These are phyloP conservation scores for Trissoscelio sp. DNA, from an alignment of 2,888 invertebrate genomes.

Conservation along the genomic window DNA sequence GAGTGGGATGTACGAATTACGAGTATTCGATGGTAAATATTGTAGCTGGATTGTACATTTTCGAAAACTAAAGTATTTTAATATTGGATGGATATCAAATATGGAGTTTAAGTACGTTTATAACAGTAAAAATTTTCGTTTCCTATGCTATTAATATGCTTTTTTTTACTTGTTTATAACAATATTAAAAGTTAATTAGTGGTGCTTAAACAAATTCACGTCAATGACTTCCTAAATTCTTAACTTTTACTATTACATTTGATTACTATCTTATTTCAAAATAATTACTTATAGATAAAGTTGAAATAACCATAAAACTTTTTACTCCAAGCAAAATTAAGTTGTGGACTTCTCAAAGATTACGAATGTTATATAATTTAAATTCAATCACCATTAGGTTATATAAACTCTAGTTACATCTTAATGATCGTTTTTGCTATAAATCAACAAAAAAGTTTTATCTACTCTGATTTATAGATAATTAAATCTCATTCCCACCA, in stretches of 20 bases:
- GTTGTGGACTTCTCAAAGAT: background rate
- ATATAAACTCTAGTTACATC: too few relatives aligned
- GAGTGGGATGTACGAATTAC: slow-evolving; percentile 13
- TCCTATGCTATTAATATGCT: too few relatives aligned
- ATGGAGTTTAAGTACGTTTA: background rate
- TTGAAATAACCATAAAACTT: background rate
- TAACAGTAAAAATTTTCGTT: too few relatives aligned
- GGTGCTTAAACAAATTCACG: too few relatives aligned
- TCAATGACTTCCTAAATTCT: background rate
- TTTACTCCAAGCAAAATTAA: background rate
- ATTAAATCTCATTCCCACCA: too few relatives aligned
- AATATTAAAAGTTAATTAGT: too few relatives aligned
- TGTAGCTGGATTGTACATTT: slow-evolving; percentile 17
- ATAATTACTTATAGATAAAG: background rate
- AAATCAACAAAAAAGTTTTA: too few relatives aligned
- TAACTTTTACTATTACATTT: background rate
- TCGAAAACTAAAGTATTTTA: slow-evolving; percentile 27
- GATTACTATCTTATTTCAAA: background rate
- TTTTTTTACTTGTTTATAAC: too few relatives aligned
- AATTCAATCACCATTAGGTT: too few relatives aligned
- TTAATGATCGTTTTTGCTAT: too few relatives aligned
- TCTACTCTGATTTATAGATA: too few relatives aligned
- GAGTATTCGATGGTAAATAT: slow-evolving; percentile 25
- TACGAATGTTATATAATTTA: background rate
- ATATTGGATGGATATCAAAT: slow-evolving; percentile 24